These are phyloP conservation scores for Hermaeophaga mercurialis DNA, from an alignment of 2,888 invertebrate species.

Conservation along the genomic window DNA sequence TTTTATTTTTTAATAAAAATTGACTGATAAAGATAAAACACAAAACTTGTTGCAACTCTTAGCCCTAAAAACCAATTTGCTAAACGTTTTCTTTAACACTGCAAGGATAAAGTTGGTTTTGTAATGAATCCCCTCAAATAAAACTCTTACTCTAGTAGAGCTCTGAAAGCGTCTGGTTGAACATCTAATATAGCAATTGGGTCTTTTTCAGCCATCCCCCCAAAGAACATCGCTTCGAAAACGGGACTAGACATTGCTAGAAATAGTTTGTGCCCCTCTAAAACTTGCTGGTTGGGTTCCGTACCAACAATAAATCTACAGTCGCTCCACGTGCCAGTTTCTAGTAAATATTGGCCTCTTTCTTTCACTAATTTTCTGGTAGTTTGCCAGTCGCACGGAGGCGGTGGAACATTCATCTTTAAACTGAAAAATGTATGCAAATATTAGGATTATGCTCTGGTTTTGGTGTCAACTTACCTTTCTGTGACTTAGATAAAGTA, in stretches of 20 bases:
- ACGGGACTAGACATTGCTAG: conserved; percentile 88
- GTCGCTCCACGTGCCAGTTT: conserved; percentile 82
- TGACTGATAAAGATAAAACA: too few species aligned
- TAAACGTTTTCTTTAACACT: too few species aligned
- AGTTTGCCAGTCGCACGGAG: conserved; percentile 77
- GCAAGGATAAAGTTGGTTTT: too few species aligned
- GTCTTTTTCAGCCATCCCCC: conserved; percentile 78
- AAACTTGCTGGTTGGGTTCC: conserved; percentile 73
- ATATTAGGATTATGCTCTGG: too few species aligned
- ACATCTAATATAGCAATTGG: conserved; percentile 83
- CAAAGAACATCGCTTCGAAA: conserved; percentile 88
- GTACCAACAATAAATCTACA: conserved; percentile 82
- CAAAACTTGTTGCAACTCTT: too few species aligned
- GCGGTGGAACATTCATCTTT: conserved; percentile 41
- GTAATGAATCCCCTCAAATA: neutral
- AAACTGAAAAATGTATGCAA: conserved; percentile 13
- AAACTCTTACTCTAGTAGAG: conserved; percentile 70
- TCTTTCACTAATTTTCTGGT: conserved; percentile 72
- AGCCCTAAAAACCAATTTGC: too few species aligned
- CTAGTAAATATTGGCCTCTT: conserved; percentile 75
- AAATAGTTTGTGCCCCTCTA: conserved; percentile 79
- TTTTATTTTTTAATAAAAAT: too few species aligned
- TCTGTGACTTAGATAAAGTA: neutral
- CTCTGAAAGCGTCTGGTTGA: conserved; percentile 84
- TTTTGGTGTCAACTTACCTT: neutral